A percentile compares a stretch with the other conserved stretches of the same genome.
These are phyloP conservation scores for Lindbergichthys nudifrons DNA, from an alignment of 2,797 vertebrate species.

Conservation along the genomic window DNA sequence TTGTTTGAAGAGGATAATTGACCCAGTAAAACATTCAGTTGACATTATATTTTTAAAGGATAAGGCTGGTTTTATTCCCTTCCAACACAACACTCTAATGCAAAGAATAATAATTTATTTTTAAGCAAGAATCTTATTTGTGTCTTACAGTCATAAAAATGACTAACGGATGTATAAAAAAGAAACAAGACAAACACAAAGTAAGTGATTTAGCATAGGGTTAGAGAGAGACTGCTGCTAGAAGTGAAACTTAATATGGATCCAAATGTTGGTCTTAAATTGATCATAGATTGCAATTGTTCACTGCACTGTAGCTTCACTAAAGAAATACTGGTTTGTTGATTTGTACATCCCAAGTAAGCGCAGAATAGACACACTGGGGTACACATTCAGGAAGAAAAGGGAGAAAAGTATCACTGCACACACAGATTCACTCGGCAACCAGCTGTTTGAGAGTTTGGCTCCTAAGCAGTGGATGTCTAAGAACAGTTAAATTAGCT, in stretches of 20 bases:
- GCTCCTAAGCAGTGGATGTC: neutral
- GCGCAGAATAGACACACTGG: neutral
- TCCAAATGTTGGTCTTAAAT: neutral
- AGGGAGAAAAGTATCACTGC: neutral
- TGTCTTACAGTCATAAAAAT: neutral
- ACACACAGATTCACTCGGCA: slow-evolving; percentile 9
- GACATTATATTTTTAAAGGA: no score
- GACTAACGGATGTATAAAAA: neutral
- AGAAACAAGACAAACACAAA: neutral
- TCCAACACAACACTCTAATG: no score
- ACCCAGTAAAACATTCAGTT: no score
- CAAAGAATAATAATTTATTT: no score
- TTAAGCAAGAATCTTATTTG: no score
- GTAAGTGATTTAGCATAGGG: neutral
- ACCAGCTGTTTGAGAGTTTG: neutral
- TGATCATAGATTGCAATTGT: neutral
- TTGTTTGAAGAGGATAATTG: no score
- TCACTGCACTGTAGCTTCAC: neutral
- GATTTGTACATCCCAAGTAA: neutral
- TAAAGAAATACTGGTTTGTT: neutral
- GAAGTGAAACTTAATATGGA: neutral
- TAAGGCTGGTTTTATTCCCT: no score
- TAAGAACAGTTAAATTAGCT: slow-evolving; percentile 23
- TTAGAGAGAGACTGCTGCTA: neutral
- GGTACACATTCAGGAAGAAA: neutral